These are phyloP conservation scores for Lerema accius DNA, from an alignment of 1,140 invertebrate genomes.

Conservation along the genomic window DNA sequence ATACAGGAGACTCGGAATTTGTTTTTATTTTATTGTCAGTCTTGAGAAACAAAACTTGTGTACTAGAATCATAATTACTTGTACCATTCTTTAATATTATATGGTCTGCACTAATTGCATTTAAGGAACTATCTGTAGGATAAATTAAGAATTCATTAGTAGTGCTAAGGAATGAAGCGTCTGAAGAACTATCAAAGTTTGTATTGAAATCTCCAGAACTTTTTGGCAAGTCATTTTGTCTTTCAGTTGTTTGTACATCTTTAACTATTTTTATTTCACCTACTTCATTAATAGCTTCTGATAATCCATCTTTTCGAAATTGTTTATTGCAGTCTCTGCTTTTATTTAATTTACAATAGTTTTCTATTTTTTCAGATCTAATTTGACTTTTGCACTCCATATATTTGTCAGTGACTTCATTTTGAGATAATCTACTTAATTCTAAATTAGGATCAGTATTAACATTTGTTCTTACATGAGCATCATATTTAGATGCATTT, in stretches of 20 bases:
- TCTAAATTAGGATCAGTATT: slow-evolving; percentile 70
- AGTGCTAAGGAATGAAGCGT: slow-evolving; percentile 65
- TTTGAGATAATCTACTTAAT: slow-evolving; percentile 72
- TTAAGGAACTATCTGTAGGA: slow-evolving; percentile 40
- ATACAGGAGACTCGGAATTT: slow-evolving; percentile 28
- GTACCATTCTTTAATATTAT: slow-evolving; percentile 20
- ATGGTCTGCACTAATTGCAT: slow-evolving; percentile 6
- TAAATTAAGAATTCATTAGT: slow-evolving; percentile 50
- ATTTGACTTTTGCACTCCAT: slow-evolving; percentile 53
- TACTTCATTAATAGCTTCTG: slow-evolving; percentile 42
- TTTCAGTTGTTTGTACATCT: slow-evolving; percentile 32
- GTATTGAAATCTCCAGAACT: slow-evolving; percentile 34
- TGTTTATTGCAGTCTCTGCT: slow-evolving; percentile 67
- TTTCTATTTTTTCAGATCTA: slow-evolving; percentile 79
- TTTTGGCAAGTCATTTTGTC: slow-evolving; percentile 32
- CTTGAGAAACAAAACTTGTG: slow-evolving; percentile 47
- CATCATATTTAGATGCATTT: slow-evolving; percentile 64
- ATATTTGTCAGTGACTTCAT: slow-evolving; percentile 52
- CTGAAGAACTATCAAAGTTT: slow-evolving; percentile 60
- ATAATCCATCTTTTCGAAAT: slow-evolving; percentile 43
- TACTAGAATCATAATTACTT: slow-evolving; percentile 33
- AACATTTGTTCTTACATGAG: slow-evolving; percentile 69
- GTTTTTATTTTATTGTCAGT: slow-evolving; percentile 36
- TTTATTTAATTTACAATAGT: slow-evolving; percentile 80
- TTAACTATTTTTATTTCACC: slow-evolving; percentile 33